These are phyloP conservation scores for Rattus norvegicus DNA, from an alignment of 2,113 vertebrate species.

Conservation along the genomic window DNA sequence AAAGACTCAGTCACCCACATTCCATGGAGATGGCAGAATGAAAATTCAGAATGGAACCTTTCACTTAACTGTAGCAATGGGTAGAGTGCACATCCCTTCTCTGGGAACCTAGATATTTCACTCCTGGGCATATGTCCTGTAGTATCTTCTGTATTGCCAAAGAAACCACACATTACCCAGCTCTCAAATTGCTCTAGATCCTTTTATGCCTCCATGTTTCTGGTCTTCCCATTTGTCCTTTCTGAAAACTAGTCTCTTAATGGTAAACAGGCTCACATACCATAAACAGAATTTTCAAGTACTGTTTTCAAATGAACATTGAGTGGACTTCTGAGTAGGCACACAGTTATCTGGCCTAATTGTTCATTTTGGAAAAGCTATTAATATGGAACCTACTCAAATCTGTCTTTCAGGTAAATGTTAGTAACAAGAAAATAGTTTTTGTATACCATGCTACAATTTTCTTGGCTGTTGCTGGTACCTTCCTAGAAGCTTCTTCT, in stretches of 20 bases:
- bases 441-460: background rate
- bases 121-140: background rate
- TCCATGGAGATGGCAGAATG: background rate
- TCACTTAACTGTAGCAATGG: background rate
- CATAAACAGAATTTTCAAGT: background rate
- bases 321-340: background rate
- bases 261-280: background rate
- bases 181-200: background rate
- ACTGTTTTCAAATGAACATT: slow-evolving; percentile 2
- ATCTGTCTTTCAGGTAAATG: background rate
- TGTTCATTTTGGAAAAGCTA: slow-evolving; percentile 4
- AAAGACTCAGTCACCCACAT: background rate
- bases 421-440: background rate
- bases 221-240: background rate
- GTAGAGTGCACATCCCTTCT: background rate
- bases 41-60: background rate
- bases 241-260: background rate
- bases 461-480: background rate
- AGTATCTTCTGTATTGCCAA: background rate
- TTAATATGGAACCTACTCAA: slow-evolving; percentile 15
- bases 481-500: background rate
- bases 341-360: background rate
- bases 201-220: background rate
- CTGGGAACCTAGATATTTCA: background rate
- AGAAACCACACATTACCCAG: background rate